These are phyloP conservation scores for Fundulus diaphanus DNA, from an alignment of 2,797 vertebrate genomes.

Conservation along the genomic window DNA sequence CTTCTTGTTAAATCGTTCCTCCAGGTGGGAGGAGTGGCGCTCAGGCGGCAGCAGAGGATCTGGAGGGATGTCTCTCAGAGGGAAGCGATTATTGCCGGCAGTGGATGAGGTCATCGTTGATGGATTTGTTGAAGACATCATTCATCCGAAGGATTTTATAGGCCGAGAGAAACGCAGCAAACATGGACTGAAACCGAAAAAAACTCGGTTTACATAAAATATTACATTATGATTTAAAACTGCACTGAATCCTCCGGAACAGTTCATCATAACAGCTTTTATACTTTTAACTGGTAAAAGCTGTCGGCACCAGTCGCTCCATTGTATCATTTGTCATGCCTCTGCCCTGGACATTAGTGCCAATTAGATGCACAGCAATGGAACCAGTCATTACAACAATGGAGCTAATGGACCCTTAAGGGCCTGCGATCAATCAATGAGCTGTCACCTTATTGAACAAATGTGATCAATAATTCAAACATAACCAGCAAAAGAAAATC, in stretches of 20 bases:
- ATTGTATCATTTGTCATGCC: slow-evolving; percentile 30
- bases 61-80: background rate
- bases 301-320: slow-evolving; percentile 15
- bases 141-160: slow-evolving; percentile 4
- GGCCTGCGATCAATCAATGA: slow-evolving; percentile 60
- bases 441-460: slow-evolving; percentile 51
- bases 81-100: background rate
- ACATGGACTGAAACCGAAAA: background rate
- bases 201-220: background rate
- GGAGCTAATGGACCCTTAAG: slow-evolving; percentile 64
- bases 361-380: slow-evolving; percentile 48
- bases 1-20: background rate
- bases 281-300: slow-evolving; percentile 1
- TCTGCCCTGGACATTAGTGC: slow-evolving; percentile 41
- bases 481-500: slow-evolving; percentile 36
- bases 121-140: background rate
- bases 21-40: background rate
- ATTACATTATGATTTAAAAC: background rate
- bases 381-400: slow-evolving; percentile 59
- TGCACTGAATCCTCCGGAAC: slow-evolving; percentile 5
- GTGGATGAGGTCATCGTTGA: background rate
- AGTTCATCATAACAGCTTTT: slow-evolving; percentile 21
- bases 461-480: slow-evolving; percentile 68
- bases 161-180: background rate
- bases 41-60: background rate